These are phyloP conservation scores for Neomorphus geoffroyi DNA, from an alignment of 2,797 vertebrate species.

Conservation along the genomic window DNA sequence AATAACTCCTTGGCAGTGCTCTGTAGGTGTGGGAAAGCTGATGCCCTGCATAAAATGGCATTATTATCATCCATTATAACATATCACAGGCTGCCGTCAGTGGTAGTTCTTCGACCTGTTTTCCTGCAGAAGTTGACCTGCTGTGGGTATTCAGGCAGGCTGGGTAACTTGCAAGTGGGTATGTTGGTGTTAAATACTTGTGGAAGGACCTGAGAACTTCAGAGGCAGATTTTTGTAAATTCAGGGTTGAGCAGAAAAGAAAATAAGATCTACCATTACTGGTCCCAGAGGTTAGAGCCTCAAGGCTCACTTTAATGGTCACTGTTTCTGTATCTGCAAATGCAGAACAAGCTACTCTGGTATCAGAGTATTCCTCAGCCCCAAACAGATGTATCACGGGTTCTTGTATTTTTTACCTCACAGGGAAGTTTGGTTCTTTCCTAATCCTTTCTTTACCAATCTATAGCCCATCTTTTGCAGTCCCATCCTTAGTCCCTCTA, in stretches of 20 bases:
- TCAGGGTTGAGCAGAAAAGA: background rate
- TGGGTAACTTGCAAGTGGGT: background rate
- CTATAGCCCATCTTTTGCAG: background rate
- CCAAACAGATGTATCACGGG: background rate
- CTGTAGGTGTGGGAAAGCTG: background rate
- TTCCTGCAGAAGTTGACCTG: background rate
- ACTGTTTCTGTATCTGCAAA: background rate
- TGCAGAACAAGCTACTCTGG: background rate
- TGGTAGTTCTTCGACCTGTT: background rate
- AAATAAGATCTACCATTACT: background rate
- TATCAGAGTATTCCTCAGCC: background rate
- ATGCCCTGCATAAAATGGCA: background rate
- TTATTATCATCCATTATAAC: accelerated
- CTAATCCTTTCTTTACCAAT: background rate
- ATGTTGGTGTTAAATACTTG: background rate
- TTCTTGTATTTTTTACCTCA: background rate
- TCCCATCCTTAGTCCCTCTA: background rate
- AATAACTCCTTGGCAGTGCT: background rate
- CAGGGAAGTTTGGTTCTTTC: background rate
- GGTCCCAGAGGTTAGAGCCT: background rate
- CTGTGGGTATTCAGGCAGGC: background rate
- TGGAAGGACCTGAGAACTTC: background rate
- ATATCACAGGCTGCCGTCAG: background rate
- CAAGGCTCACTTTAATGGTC: background rate
- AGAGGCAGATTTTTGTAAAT: background rate